Conservation (phyloP, 2,113 vertebrate species). For the Octodon degus region DNA sequence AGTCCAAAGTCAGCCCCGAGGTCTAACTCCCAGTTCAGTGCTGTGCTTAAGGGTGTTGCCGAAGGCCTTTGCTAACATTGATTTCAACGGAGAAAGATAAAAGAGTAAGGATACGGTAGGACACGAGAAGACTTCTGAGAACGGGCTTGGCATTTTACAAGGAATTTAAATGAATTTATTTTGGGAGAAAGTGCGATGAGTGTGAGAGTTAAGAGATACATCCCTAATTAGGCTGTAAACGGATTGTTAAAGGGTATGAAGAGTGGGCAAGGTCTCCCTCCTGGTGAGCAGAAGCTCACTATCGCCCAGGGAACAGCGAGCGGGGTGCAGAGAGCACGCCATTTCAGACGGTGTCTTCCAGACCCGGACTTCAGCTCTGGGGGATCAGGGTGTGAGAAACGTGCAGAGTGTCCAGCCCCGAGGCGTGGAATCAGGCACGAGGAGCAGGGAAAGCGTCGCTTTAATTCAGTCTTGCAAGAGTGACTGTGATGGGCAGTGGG, state of each 20-base stretch:
- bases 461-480: not conserved
- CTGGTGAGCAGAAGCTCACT: not conserved
- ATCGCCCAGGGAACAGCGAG: not conserved
- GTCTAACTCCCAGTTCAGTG: not conserved
- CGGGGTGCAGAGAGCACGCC: not conserved
- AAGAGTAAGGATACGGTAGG: not conserved
- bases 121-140: not conserved
- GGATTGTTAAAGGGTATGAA: slow-evolving; percentile 20
- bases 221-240: slow-evolving; percentile 47
- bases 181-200: slow-evolving; percentile 43
- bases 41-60: not conserved
- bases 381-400: not conserved
- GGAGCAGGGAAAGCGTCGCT: not conserved
- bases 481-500: not conserved
- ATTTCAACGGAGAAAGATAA: not conserved
- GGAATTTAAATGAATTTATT: slow-evolving; percentile 62
- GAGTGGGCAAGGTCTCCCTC: not conserved
- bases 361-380: not conserved
- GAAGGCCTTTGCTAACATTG: not conserved
- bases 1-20: not conserved
- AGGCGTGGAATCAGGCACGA: not conserved
- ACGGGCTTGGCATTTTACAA: slow-evolving; percentile 1
- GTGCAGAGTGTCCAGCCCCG: not conserved
- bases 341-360: not conserved
- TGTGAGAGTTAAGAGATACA: slow-evolving; percentile 41